Base-by-base conservation (phyloP, 2,888 invertebrate genomes). In the Nephrotoma appendiculata region DNA sequence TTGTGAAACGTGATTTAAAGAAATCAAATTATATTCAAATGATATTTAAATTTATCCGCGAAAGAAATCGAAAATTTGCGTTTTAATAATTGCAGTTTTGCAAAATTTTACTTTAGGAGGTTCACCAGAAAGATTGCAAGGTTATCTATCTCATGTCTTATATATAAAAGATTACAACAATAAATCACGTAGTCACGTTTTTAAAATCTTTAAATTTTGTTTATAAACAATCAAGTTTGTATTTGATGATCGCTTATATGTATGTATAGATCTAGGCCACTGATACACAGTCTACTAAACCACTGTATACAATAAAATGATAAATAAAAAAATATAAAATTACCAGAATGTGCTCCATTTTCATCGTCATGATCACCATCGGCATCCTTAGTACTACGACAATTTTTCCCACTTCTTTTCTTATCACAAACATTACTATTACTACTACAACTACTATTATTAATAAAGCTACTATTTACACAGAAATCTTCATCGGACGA, bases 351-450 rank as follows among this genome's bases (percentile, higher is more conserved):
- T 84, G 43, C 89, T 86, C 92, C 88, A 88, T 89, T 89, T 90
- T 92, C 86, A 93, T 93, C 88, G 92, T 91, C 89, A 91, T 92
- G 89, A 88, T 89, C 89, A 31, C 31, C 31, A 91, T 93, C 88
- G 92, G 92, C 87, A 92, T 90, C 88, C 92, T 92, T 88, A 92
- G 90, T 83, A 92, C 91, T 71, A 92, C 92, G 90, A 92, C 92
- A 3, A 90, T 89, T 88, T 92, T 91, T 85, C 87, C 87, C 71
- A 92, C 92, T 86, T 93, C 92, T 88, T 92, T 57, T 88, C 88
- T 15, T 88, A 88, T 41, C 87, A 87, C n/a, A 88, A 88, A 86
- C 87, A 87, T 87, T 86, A 87, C 86, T 52, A 87, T 87, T 83
- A 43, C 42, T 42, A 84, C 84, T 84, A 42, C 41, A 52, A 87